Evolutionary conservation across 2,113 vertebrate species (phyloP).

Genomic region (Cairina moschata): DNA sequence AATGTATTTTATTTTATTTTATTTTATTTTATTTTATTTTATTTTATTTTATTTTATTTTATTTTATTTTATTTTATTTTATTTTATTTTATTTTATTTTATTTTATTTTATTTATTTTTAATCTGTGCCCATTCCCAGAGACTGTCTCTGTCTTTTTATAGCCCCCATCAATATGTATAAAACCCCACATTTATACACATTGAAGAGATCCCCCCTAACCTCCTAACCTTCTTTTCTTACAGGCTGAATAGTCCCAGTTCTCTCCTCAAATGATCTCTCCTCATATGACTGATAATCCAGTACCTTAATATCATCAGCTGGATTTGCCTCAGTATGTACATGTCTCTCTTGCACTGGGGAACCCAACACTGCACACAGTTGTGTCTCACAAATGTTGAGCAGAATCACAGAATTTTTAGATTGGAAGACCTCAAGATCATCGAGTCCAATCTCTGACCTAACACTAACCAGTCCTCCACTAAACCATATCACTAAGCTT

Average conservation of each 20-base stretch:
- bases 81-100: no score
- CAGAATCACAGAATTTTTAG: not conserved
- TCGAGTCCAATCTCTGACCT: no score
- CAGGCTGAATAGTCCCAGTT: not conserved
- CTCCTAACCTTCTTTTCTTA: not conserved
- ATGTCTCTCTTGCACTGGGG: not conserved
- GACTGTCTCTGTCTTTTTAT: not conserved
- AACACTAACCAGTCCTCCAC: no score
- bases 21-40: no score
- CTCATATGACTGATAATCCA: not conserved
- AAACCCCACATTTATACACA: not conserved
- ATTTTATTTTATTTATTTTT: no score
- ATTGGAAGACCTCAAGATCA: no score
- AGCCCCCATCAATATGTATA: not conserved
- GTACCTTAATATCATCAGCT: fast-evolving
- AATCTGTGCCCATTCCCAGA: not conserved
- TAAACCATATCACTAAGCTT: no score
- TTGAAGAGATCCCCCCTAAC: not conserved
- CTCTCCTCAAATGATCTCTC: not conserved
- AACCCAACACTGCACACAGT: not conserved
- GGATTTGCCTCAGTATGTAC: not conserved
- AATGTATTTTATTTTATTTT: no score
- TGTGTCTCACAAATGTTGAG: not conserved
- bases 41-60: no score
- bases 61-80: no score